Evolutionary conservation across 2,797 vertebrate genomes (phyloP).

Genomic region (Sphaeramia orbicularis): DNA sequence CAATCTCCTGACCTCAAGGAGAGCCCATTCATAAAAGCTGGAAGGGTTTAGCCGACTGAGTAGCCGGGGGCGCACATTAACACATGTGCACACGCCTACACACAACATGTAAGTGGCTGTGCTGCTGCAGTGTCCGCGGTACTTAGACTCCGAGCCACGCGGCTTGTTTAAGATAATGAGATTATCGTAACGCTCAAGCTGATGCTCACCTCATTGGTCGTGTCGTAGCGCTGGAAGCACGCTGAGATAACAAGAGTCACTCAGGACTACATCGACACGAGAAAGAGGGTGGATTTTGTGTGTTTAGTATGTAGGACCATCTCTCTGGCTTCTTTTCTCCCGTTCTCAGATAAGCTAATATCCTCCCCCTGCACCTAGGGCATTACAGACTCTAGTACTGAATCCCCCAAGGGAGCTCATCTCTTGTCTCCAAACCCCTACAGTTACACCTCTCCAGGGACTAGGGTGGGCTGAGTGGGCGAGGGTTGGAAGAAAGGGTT

Average conservation of each 20-base stretch:
- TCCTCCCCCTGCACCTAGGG: conserved; percentile 60
- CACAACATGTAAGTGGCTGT: conserved; percentile 17
- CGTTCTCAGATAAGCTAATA: conserved; percentile 74
- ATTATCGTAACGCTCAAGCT: conserved; percentile 35
- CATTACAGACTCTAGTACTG: conserved; percentile 60
- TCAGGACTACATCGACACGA: conserved; percentile 38
- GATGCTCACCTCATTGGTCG: conserved; percentile 45
- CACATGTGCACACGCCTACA: not conserved
- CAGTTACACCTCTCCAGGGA: conserved; percentile 68
- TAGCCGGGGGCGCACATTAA: not conserved
- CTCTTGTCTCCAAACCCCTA: conserved; percentile 58
- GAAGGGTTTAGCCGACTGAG: conserved; percentile 25
- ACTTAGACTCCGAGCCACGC: conserved; percentile 19
- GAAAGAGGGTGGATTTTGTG: conserved; percentile 40
- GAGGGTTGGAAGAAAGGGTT: not conserved
- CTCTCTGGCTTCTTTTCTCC: conserved; percentile 29
- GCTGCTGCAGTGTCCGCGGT: conserved; percentile 10
- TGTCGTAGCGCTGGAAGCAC: conserved; percentile 16
- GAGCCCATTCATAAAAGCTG: conserved; percentile 49
- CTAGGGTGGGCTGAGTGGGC: conserved; percentile 17
- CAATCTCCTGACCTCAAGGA: conserved; percentile 10
- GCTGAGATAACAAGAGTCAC: conserved; percentile 47
- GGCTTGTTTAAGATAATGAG: conserved; percentile 59
- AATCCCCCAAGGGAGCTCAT: conserved; percentile 66
- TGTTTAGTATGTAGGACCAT: conserved; percentile 32